Percentiles rank a stretch among this genome's conserved stretches.
Conservation (phyloP, 2,113 vertebrate genomes). For the Myiozetetes cayanensis region DNA sequence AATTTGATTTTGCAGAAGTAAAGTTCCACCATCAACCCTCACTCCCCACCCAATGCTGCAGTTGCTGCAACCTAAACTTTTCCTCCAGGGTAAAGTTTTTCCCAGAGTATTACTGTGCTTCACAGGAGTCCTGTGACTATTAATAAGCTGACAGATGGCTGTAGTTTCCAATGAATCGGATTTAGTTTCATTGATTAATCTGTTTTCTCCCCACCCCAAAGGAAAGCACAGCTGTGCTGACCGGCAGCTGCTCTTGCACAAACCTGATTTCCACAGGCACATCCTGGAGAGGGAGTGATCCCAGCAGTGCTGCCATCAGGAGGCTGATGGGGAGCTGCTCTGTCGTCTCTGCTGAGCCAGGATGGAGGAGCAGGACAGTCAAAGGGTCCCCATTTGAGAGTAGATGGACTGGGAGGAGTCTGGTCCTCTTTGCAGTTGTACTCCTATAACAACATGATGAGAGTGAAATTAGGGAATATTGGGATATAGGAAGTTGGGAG, state of each 20-base stretch:
- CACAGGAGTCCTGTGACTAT: background rate
- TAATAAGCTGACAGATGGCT: conserved; percentile 47
- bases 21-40: background rate
- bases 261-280: background rate
- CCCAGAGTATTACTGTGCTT: background rate
- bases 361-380: background rate
- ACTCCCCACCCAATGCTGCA: background rate
- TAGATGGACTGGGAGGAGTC: background rate
- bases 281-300: fast-evolving
- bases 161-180: background rate
- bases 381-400: background rate
- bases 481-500: fast-evolving
- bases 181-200: conserved; percentile 24
- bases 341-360: fast-evolving
- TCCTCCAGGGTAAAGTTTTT: background rate
- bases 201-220: background rate
- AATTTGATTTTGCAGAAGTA: background rate
- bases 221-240: background rate
- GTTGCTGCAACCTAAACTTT: background rate
- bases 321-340: background rate
- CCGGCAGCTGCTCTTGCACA: background rate
- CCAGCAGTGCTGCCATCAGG: fast-evolving
- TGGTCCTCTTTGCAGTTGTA: background rate
- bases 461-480: background rate
- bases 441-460: fast-evolving